A percentile compares a stretch with the other conserved stretches of the same genome.
phyloP scores from a whole-genome alignment of 2,113 vertebrate species.

The Ibidorhyncha struthersii region DNA sequence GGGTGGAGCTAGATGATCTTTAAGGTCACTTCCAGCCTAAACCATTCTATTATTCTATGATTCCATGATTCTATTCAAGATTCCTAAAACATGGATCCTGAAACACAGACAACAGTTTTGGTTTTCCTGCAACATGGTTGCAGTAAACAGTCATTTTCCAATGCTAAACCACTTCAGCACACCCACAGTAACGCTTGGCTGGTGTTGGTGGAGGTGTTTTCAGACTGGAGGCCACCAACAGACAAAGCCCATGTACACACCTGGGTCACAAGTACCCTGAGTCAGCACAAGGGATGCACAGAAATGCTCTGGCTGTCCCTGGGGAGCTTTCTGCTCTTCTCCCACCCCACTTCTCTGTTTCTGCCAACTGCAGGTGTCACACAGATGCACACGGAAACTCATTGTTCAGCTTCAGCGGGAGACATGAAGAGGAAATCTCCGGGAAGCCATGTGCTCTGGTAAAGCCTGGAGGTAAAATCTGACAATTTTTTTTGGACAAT shows the following conservation, averaged over 20 bases:
- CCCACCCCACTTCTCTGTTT: background rate
- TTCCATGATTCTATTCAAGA: too few relatives aligned
- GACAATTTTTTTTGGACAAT: background rate
- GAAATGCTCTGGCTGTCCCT: background rate
- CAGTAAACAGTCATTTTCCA: background rate
- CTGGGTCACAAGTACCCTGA: rapidly evolving
- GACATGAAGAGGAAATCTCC: background rate
- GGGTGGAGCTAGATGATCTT: too few relatives aligned
- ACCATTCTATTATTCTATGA: background rate
- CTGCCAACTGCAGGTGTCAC: background rate
- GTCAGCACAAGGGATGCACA: background rate
- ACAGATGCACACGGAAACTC: background rate
- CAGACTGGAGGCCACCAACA: background rate
- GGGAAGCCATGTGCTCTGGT: background rate
- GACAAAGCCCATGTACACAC: rapidly evolving
- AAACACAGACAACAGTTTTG: background rate
- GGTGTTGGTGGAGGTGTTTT: background rate
- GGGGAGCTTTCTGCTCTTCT: background rate
- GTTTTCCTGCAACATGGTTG: background rate
- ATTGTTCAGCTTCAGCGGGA: background rate
- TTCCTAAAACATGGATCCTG: background rate
- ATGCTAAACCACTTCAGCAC: background rate
- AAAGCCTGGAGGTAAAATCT: background rate
- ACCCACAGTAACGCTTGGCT: background rate
- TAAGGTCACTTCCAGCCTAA: too few relatives aligned